Base-by-base conservation (phyloP, 2,113 vertebrate species). In the Stegastes partitus region DNA sequence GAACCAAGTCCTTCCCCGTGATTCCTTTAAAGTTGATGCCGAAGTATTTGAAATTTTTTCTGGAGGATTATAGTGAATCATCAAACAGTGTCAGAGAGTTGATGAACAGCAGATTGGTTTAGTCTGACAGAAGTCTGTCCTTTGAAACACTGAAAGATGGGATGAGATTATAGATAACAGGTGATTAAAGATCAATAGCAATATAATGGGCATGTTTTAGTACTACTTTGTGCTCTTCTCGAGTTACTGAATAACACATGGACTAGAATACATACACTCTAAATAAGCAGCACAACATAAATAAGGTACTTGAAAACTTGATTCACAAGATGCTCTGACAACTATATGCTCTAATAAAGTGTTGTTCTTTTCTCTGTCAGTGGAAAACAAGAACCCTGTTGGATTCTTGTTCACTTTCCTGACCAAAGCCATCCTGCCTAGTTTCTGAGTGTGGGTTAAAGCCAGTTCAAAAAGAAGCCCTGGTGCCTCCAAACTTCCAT, bases 1-100 rank as follows among this genome's bases (percentile, higher is more conserved):
- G 42, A 57, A 25, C 47, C 11, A 21, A 37, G 18, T 11, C 28
- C 21, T 49, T 58, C n/a, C 45, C 11, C 25, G 42, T 45, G 23
- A 58, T 14, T 70, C 25, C 34, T 69, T 67, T 68, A 19, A 44
- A 67, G 44, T 55, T 34, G 4, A 67, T 6, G 15, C 45, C 45
- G 6, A 34, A 34, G 31, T 34, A 34, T 34, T 34, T 34, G 31
- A 34, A 34, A 47, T 59, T 11, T 45, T 18, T 1, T 68, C 12
- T 21, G 34, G 50, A 44, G 25, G 66, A 42, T 58, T 21, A 76
- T 65, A 68, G 42, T 19, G 2, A 47, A 34, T 34, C 31, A 9
- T 2, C 10, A 10, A 8, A 34, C 8, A 34, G 8, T 34, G 31
- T 34, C 31, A 34, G 5, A 34, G 31, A 34, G 31, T 34, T 34